phyloP scores from a whole-genome alignment of 2,113 vertebrate genomes.

The Fregata magnificens region DNA sequence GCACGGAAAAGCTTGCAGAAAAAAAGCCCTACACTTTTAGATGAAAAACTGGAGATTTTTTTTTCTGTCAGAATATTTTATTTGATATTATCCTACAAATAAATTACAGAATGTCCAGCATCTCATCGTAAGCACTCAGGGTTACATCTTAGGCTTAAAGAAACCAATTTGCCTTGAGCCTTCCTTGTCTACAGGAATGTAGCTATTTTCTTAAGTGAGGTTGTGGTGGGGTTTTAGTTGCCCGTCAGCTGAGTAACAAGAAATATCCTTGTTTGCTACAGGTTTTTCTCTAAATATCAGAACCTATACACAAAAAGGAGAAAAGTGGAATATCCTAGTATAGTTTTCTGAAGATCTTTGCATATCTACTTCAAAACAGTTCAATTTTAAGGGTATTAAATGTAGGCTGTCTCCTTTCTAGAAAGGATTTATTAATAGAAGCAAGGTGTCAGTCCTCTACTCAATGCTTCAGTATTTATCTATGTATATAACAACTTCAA shows the following conservation, averaged over 20 bases:
- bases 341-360: neutral
- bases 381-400: neutral
- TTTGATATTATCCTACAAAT: neutral
- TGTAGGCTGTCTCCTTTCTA: neutral
- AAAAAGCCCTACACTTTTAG: accelerated
- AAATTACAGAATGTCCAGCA: neutral
- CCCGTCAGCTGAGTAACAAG: neutral
- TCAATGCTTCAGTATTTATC: neutral
- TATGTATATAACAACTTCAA: neutral
- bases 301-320: neutral
- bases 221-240: neutral
- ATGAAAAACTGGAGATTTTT: neutral
- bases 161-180: neutral
- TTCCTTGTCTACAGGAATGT: neutral
- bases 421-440: neutral
- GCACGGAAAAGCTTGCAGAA: neutral
- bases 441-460: neutral
- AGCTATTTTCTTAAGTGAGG: neutral
- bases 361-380: neutral
- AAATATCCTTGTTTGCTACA: neutral
- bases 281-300: neutral
- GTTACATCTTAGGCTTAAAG: neutral
- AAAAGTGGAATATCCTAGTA: neutral
- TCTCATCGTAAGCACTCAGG: neutral
- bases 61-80: neutral